These are phyloP conservation scores for Mesorhabditis belari DNA, from an alignment of 2,888 invertebrate species.

Conservation along the genomic window DNA sequence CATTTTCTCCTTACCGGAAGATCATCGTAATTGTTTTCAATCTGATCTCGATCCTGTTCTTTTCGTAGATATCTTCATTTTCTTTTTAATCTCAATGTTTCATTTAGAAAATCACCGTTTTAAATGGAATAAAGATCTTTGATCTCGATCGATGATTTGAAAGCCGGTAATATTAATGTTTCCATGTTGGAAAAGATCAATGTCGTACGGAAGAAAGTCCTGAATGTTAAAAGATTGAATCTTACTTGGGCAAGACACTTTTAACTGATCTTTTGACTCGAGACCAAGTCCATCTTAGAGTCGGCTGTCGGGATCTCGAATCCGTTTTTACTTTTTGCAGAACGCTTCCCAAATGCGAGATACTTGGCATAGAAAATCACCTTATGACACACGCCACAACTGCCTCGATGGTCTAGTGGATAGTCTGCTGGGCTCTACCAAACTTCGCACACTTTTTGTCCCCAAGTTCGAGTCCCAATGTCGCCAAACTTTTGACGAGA, in stretches of 20 bases:
- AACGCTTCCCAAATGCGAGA: neutral
- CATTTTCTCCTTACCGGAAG: conserved; percentile 1
- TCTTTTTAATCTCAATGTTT: conserved; percentile 17
- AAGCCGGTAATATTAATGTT: conserved; percentile 98
- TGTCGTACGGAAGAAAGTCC: conserved; percentile 87
- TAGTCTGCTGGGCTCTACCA: no score
- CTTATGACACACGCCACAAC: no score
- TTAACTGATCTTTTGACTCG: conserved; percentile 17
- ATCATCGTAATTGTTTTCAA: conserved; percentile 18
- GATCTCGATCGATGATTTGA: conserved; percentile 52
- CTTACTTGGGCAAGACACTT: conserved; percentile 38
- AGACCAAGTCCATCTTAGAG: neutral
- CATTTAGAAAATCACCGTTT: neutral
- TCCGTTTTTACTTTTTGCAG: conserved; percentile 40
- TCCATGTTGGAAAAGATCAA: conserved; percentile 76
- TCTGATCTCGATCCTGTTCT: neutral
- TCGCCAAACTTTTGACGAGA: no score
- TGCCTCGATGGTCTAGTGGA: no score
- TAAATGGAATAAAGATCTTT: neutral
- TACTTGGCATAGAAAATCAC: no score
- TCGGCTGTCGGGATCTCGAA: conserved; percentile 49
- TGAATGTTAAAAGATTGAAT: conserved; percentile 62
- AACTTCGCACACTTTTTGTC: no score
- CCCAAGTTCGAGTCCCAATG: no score
- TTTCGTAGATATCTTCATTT: conserved; percentile 16